phyloP scores from a whole-genome alignment of 2,888 invertebrate genomes.

The Nineta flava region DNA sequence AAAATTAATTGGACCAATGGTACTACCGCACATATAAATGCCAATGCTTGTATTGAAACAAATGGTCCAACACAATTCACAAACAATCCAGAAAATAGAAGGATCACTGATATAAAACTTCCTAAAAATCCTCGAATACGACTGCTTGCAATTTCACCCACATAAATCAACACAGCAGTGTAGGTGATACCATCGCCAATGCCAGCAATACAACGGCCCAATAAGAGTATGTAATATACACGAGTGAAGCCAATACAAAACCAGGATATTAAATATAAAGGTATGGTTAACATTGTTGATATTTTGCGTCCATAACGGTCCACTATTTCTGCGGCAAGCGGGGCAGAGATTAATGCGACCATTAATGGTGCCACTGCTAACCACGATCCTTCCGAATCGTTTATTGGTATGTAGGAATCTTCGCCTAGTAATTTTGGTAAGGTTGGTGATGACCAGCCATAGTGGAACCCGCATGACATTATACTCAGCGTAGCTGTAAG shows the following conservation, averaged over 20 bases:
- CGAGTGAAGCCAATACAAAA: conserved; percentile 40
- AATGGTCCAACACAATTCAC: conserved; percentile 31
- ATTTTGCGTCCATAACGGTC: conserved; percentile 48
- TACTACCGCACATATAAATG: conserved; percentile 29
- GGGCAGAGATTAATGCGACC: conserved; percentile 44
- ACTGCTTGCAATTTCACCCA: conserved; percentile 41
- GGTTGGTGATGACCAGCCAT: conserved; percentile 44
- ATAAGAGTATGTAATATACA: conserved; percentile 36
- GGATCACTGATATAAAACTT: conserved; percentile 37
- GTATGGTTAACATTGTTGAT: conserved; percentile 40
- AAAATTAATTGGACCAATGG: conserved; percentile 30
- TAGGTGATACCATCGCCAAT: conserved; percentile 32
- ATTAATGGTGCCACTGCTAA: conserved; percentile 47
- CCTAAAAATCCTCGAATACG: conserved; percentile 40
- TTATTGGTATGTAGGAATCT: conserved; percentile 33
- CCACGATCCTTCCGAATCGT: conserved; percentile 38
- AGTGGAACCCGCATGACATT: conserved; percentile 24
- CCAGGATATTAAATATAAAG: conserved; percentile 47
- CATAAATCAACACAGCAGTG: conserved; percentile 36
- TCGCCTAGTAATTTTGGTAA: conserved; percentile 31
- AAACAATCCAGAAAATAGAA: conserved; percentile 36
- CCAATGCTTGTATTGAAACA: conserved; percentile 31
- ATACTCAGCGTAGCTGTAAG: conserved; percentile 22
- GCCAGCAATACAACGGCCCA: conserved; percentile 38
- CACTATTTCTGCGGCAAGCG: conserved; percentile 44